These are phyloP conservation scores for Tachina grossa DNA, from an alignment of 2,888 invertebrate genomes.

Conservation along the genomic window DNA sequence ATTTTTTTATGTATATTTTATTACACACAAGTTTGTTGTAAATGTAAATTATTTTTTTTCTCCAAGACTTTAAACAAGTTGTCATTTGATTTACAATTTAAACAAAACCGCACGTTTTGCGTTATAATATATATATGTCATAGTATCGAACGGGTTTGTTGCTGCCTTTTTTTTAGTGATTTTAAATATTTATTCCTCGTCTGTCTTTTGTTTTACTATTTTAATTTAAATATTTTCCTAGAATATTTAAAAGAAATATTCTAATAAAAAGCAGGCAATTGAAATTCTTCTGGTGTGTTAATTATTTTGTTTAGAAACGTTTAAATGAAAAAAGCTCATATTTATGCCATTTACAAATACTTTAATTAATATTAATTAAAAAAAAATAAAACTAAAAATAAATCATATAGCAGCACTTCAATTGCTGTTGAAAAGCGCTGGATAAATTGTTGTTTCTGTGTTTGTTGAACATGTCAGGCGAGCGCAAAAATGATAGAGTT, in stretches of 20 bases:
- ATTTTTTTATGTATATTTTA: neutral
- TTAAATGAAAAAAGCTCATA: neutral
- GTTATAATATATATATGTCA: constrained; percentile 14
- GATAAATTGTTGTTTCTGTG: constrained; percentile 30
- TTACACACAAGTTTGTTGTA: neutral
- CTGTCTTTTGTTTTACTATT: neutral
- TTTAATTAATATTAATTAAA: constrained; percentile 70
- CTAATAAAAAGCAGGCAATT: constrained; percentile 12
- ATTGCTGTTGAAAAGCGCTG: constrained; percentile 68
- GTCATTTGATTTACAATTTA: constrained; percentile 23
- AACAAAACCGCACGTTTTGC: constrained; percentile 56
- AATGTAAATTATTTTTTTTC: constrained; percentile 17
- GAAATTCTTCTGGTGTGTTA: constrained; percentile 18
- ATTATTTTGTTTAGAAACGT: constrained; percentile 26
- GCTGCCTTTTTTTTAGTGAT: neutral
- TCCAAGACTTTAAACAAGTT: constrained; percentile 9
- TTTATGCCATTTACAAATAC: constrained; percentile 29
- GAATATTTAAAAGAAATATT: neutral
- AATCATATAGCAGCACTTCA: constrained; percentile 60
- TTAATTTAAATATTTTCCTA: neutral
- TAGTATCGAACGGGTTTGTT: neutral
- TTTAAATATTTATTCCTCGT: constrained; percentile 1
- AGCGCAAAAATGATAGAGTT: neutral
- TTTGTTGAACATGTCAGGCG: neutral
- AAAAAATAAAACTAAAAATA: constrained; percentile 44